phyloP scores from a whole-genome alignment of 2,888 invertebrate genomes.

The Conchocele bisecta region DNA sequence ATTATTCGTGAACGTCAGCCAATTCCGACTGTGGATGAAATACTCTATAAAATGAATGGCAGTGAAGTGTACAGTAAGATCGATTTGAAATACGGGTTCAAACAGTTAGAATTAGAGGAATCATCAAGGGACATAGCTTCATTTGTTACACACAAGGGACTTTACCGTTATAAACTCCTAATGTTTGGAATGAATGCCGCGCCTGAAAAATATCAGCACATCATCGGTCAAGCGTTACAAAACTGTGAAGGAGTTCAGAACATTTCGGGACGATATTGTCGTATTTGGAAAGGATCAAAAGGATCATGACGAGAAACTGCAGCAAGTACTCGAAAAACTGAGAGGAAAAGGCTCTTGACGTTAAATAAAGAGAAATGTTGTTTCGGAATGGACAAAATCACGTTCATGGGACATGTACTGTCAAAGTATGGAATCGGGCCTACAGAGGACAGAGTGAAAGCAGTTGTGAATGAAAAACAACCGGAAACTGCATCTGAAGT shows the following conservation, averaged over 20 bases:
- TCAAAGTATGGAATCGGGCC: constrained; percentile 26
- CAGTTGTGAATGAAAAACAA: constrained; percentile 5
- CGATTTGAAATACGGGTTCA: no score
- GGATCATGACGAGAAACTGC: constrained; percentile 41
- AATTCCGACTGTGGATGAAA: constrained; percentile 57
- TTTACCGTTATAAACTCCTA: constrained; percentile 50
- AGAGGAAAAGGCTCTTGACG: constrained; percentile 38
- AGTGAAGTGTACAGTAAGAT: no score
- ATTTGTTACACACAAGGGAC: constrained; percentile 41
- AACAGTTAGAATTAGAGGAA: no score
- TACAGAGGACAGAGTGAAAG: constrained; percentile 19
- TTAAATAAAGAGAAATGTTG: constrained; percentile 52
- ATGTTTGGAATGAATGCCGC: constrained; percentile 49
- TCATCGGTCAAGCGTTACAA: constrained; percentile 42
- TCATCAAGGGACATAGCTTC: constrained; percentile 53
- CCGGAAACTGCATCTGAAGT: constrained; percentile 20
- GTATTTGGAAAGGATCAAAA: constrained; percentile 25
- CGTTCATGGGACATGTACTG: constrained; percentile 47
- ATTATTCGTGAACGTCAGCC: constrained; percentile 48
- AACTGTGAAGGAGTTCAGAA: constrained; percentile 40
- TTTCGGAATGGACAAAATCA: constrained; percentile 42
- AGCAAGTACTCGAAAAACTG: constrained; percentile 30
- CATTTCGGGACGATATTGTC: constrained; percentile 56
- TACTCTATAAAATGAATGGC: constrained; percentile 51
- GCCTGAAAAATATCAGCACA: constrained; percentile 51